These are phyloP conservation scores for Yoshiicerus persimilis DNA, from an alignment of 1,140 invertebrate genomes.

Conservation along the genomic window DNA sequence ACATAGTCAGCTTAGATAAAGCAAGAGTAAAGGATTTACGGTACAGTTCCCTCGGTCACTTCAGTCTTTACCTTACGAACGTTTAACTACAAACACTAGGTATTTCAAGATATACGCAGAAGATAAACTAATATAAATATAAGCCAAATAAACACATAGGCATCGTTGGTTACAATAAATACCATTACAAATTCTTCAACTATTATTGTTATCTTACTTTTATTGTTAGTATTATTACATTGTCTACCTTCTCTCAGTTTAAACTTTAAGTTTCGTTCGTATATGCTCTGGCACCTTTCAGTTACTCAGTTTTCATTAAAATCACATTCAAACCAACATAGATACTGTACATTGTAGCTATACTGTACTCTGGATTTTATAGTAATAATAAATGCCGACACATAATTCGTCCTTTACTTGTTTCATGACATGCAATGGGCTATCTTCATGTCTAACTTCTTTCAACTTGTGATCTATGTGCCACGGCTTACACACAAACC, in stretches of 20 bases:
- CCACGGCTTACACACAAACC: not conserved
- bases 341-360: not conserved
- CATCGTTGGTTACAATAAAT: not conserved
- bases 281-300: not conserved
- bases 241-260: not conserved
- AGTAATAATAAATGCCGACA: not conserved
- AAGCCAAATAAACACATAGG: not conserved
- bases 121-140: too few relatives aligned
- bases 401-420: not conserved
- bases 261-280: not conserved
- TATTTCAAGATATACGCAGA: not conserved
- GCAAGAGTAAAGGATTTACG: slow-evolving; percentile 13
- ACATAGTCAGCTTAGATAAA: not conserved
- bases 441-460: not conserved
- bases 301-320: not conserved
- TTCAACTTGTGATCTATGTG: not conserved
- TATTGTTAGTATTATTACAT: not conserved
- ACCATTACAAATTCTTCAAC: not conserved
- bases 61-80: not conserved
- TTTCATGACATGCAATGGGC: not conserved
- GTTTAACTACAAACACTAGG: not conserved
- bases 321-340: not conserved
- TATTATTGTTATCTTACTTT: slow-evolving; percentile 10
- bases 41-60: not conserved
- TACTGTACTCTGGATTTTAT: not conserved